Base-by-base conservation (phyloP, 2,797 vertebrate species). In the Anomalospiza imberbis region DNA sequence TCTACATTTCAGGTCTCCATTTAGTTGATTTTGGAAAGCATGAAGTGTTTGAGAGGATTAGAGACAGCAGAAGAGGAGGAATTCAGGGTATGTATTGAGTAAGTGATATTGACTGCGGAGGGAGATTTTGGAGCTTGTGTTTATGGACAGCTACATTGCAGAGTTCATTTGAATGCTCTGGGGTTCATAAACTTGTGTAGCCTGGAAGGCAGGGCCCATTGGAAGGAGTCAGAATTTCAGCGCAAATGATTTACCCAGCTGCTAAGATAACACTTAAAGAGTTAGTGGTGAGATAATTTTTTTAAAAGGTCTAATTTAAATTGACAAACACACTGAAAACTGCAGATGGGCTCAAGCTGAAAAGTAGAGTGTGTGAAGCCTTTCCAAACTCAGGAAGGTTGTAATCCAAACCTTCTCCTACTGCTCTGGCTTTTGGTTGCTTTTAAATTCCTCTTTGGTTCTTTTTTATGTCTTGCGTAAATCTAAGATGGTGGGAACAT, bases 331-430 rank as follows among this genome's bases (percentile, higher is more conserved):
- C 47, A 47, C 31, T 85, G 72, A 70, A 73, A 89, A 48, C 36
- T 76, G 42, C 48, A 76, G 48, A 71, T 71, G 53, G 38, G 47
- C 61, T 89, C 19, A 74, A 67, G 54, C 29, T 54, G 42, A 53
- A 80, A 57, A 67, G 40, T 24, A 10, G 42, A n/a, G 31, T 8
- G 9, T 58, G 14, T 88, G 76, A 94, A 93, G 68, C 13, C 40
- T 87, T 93, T 93, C 85, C 78, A 91, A 73, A 34, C 74, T 89
- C 21, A 71, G 50, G 45, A 76, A 89, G 79, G 25, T 88, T 85
- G 82, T 36, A 62, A 79, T 94, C 36, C 66, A 91, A 91, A 74
- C 17, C 21, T 89, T 87, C 25, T 89, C 40, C 57, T 89, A 54
- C 79, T 17, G 2, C 83, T 74, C 85, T 89, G 68, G 45, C 22